Evolutionary conservation across 2,888 invertebrate species (phyloP).

Genomic region (Eupithecia exiguata): DNA sequence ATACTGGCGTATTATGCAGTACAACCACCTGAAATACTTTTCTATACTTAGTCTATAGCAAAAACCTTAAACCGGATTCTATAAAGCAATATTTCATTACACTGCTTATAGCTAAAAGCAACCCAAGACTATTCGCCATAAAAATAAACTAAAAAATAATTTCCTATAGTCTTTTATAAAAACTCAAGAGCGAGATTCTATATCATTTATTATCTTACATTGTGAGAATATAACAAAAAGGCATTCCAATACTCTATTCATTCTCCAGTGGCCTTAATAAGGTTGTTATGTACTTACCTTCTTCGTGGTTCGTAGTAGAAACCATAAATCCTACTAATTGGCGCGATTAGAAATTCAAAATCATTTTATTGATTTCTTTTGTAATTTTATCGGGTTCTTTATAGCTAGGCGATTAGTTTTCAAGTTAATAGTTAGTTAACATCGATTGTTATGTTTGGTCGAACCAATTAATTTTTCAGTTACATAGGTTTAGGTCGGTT

Average conservation of each 20-base stretch:
- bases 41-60: no score
- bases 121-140: neutral
- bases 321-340: slow-evolving; percentile 80
- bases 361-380: slow-evolving; percentile 82
- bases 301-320: slow-evolving; percentile 49
- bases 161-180: neutral
- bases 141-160: neutral
- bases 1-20: no score
- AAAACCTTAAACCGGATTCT: no score
- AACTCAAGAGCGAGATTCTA: neutral
- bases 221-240: slow-evolving; percentile 20
- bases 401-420: slow-evolving; percentile 73
- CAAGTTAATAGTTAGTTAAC: slow-evolving; percentile 73
- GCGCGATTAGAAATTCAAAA: slow-evolving; percentile 78
- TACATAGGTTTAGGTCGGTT: neutral
- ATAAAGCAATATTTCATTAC: neutral
- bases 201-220: slow-evolving; percentile 7
- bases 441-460: slow-evolving; percentile 78
- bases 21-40: no score
- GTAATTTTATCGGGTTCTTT: slow-evolving; percentile 80
- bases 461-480: slow-evolving; percentile 66
- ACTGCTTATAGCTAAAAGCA: neutral
- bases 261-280: slow-evolving; percentile 30
- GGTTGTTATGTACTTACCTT: slow-evolving; percentile 24
- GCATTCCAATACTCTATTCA: slow-evolving; percentile 21